These are phyloP conservation scores for Arbacia lixula DNA, from an alignment of 53 echinoderm and acorn worm genomes.

Conservation along the genomic window DNA sequence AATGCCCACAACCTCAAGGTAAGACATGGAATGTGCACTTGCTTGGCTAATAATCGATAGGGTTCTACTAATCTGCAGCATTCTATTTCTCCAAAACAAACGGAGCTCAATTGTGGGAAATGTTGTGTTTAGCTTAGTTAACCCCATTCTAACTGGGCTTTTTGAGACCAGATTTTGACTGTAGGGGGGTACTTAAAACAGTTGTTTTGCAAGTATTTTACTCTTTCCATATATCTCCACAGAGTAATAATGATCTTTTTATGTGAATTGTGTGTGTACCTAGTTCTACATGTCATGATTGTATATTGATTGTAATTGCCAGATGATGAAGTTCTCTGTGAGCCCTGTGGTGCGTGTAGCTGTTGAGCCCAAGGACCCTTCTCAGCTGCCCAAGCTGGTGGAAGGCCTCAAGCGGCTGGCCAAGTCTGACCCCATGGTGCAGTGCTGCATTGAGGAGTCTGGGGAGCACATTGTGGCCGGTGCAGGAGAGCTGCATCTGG, in stretches of 20 bases:
- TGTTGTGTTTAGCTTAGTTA: no score
- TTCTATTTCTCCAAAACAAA: no score
- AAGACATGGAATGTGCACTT: not conserved
- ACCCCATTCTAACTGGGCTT: no score
- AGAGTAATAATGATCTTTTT: no score
- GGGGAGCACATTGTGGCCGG: constrained; percentile 99
- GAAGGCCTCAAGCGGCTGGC: constrained; percentile 94
- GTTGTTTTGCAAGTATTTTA: no score
- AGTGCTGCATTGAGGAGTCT: constrained; percentile 88
- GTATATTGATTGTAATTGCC: no score
- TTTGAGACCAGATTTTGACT: no score
- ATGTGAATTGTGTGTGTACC: no score
- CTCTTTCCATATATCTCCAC: no score
- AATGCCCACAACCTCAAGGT: constrained; percentile 93
- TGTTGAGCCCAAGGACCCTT: constrained; percentile 88
- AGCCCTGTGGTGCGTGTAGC: constrained; percentile 98
- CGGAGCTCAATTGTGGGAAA: no score
- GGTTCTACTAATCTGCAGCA: not conserved
- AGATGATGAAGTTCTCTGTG: constrained; percentile 95
- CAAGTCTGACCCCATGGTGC: constrained; percentile 99
- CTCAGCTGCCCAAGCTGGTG: constrained; percentile 93
- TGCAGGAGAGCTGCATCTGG: constrained; percentile 95
- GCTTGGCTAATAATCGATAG: not conserved
- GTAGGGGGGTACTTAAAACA: no score
- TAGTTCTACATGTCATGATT: no score